phyloP scores from a whole-genome alignment of 2,888 invertebrate species.

The Lamproptera curius region DNA sequence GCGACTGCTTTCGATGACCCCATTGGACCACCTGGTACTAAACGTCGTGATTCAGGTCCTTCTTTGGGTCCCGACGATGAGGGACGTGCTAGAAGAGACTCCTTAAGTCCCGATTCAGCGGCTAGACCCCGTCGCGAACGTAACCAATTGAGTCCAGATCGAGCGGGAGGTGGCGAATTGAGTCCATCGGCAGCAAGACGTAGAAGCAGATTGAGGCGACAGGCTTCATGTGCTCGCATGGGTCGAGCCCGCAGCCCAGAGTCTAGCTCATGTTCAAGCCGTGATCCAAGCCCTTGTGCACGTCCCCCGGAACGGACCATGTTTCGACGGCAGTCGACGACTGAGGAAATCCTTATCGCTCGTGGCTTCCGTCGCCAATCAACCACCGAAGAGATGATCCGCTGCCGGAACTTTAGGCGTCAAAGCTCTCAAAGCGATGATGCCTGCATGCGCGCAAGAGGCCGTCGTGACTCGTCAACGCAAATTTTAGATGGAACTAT shows the following conservation, averaged over 20 bases:
- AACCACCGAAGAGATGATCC: slow-evolving; percentile 95
- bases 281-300: slow-evolving; percentile 90
- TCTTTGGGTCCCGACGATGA: slow-evolving; percentile 91
- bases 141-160: slow-evolving; percentile 88
- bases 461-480: slow-evolving; percentile 90
- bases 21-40: slow-evolving; percentile 82
- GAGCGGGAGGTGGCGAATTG: slow-evolving; percentile 87
- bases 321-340: slow-evolving; percentile 92
- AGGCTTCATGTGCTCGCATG: slow-evolving; percentile 86
- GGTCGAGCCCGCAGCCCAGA: slow-evolving; percentile 81
- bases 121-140: slow-evolving; percentile 86
- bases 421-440: slow-evolving; percentile 95
- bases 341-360: slow-evolving; percentile 93
- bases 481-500: slow-evolving; percentile 95
- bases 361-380: slow-evolving; percentile 93
- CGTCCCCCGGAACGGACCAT: slow-evolving; percentile 82
- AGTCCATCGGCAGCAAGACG: slow-evolving; percentile 86
- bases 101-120: slow-evolving; percentile 94
- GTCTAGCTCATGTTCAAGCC: slow-evolving; percentile 86
- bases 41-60: slow-evolving; percentile 88
- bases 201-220: slow-evolving; percentile 83
- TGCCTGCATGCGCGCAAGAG: slow-evolving; percentile 81
- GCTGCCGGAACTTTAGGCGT: slow-evolving; percentile 93
- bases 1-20: slow-evolving; percentile 94
- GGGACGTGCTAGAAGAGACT: slow-evolving; percentile 88